phyloP scores from a whole-genome alignment of 2,113 vertebrate species.

The Anolis carolinensis region DNA sequence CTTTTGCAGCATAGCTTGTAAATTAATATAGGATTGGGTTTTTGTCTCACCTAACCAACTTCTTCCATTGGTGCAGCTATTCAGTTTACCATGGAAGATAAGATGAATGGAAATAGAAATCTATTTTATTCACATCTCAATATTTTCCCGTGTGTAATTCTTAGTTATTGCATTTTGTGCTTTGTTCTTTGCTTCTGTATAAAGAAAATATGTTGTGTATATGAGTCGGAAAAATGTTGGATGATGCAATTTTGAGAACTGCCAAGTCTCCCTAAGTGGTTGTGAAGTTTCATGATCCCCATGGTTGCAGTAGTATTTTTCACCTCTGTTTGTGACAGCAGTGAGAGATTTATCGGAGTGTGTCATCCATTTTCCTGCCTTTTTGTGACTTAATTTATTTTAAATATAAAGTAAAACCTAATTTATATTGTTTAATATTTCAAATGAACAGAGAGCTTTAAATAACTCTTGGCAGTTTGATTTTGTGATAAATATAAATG shows the following conservation, averaged over 20 bases:
- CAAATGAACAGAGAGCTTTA: conserved; percentile 47
- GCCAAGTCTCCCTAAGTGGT: neutral
- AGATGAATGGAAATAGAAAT: neutral
- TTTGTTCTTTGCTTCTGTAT: conserved; percentile 11
- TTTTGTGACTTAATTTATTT: conserved; percentile 29
- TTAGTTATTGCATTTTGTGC: neutral
- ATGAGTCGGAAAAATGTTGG: neutral
- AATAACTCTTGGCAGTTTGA: conserved; percentile 48
- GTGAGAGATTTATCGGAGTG: conserved; percentile 35
- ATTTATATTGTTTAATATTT: conserved; percentile 52
- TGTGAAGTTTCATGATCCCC: conserved; percentile 15
- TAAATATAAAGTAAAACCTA: neutral
- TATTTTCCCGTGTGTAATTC: neutral
- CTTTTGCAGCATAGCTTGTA: neutral
- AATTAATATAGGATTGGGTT: neutral
- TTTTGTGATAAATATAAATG: conserved; percentile 21
- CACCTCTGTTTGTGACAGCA: conserved; percentile 5
- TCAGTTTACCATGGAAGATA: neutral
- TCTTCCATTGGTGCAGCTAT: no score
- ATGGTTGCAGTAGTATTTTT: conserved; percentile 36
- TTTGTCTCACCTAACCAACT: neutral
- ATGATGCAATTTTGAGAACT: conserved; percentile 8
- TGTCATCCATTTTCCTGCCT: conserved; percentile 9
- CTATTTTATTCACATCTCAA: neutral
- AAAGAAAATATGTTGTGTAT: neutral